A percentile compares a stretch with the other conserved stretches of the same genome.
These are phyloP conservation scores for Apodemus agrarius DNA, from an alignment of 2,797 vertebrate genomes.

Conservation along the genomic window DNA sequence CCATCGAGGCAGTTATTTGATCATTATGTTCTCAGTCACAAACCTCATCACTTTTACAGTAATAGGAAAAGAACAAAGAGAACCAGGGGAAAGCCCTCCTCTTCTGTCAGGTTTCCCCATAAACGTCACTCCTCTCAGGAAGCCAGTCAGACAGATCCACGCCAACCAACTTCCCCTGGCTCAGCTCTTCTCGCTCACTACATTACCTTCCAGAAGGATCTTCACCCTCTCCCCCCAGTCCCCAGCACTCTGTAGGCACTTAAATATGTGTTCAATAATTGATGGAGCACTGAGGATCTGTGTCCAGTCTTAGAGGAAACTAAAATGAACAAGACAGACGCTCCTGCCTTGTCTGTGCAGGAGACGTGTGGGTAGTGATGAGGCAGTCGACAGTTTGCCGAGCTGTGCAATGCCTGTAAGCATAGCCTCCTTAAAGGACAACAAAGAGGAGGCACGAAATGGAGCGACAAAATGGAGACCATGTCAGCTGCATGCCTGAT, in stretches of 20 bases:
- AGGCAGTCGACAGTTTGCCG: neutral
- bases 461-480: neutral
- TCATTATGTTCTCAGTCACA: conserved; percentile 26
- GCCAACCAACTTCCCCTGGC: conserved; percentile 29
- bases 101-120: conserved; percentile 64
- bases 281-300: neutral
- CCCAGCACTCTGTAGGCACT: neutral
- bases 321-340: neutral
- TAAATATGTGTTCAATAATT: neutral
- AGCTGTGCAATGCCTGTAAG: neutral
- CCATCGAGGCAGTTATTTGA: conserved; percentile 63
- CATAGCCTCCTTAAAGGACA: conserved; percentile 14
- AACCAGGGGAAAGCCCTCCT: conserved; percentile 72
- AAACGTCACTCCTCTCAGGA: conserved; percentile 71
- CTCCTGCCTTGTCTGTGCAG: neutral
- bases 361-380: neutral
- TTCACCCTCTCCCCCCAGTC: neutral
- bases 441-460: neutral
- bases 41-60: conserved; percentile 56
- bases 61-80: conserved; percentile 72
- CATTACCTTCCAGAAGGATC: conserved; percentile 41
- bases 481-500: neutral
- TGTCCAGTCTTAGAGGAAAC: neutral
- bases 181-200: neutral
- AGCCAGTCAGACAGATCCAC: conserved; percentile 62